phyloP scores from a whole-genome alignment of 1,140 invertebrate genomes.

The Phortica variegata region DNA sequence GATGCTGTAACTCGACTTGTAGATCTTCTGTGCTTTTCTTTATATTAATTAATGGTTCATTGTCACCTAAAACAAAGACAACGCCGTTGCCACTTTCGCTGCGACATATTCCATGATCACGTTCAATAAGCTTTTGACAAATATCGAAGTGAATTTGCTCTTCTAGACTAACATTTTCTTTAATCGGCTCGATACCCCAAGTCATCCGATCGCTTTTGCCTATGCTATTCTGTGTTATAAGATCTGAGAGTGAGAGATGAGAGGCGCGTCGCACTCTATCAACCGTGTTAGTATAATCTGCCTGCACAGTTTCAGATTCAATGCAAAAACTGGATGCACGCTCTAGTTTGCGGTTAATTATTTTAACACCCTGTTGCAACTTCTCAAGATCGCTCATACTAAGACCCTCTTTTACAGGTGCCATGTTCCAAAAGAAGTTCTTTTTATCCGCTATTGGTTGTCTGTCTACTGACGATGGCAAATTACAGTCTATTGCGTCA shows the following conservation, averaged over 20 bases:
- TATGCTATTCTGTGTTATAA: constrained; percentile 56
- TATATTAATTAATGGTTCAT: constrained; percentile 64
- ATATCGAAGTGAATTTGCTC: constrained; percentile 53
- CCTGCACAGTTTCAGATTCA: constrained; percentile 15
- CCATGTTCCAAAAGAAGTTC: constrained; percentile 52
- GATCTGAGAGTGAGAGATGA: constrained; percentile 44
- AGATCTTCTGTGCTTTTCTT: constrained; percentile 54
- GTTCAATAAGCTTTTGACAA: constrained; percentile 45
- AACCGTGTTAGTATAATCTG: constrained; percentile 3
- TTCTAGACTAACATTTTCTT: constrained; percentile 50
- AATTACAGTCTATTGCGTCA: constrained; percentile 16
- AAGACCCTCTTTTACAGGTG: constrained; percentile 45
- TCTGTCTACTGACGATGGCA: constrained; percentile 3
- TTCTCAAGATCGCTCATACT: constrained; percentile 44
- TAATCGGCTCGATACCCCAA: constrained; percentile 55
- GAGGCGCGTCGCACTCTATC: constrained; percentile 26
- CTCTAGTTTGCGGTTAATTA: constrained; percentile 40
- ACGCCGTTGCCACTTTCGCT: constrained; percentile 59
- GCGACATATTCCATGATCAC: constrained; percentile 38
- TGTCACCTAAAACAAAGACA: constrained; percentile 75
- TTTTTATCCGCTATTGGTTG: constrained; percentile 22
- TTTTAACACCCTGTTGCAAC: constrained; percentile 36
- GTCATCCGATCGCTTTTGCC: constrained; percentile 53
- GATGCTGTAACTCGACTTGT: constrained; percentile 4
- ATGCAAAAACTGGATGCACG: constrained; percentile 36